These are phyloP conservation scores for Porphyrio hochstetteri DNA, from an alignment of 2,113 vertebrate genomes.

Conservation along the genomic window DNA sequence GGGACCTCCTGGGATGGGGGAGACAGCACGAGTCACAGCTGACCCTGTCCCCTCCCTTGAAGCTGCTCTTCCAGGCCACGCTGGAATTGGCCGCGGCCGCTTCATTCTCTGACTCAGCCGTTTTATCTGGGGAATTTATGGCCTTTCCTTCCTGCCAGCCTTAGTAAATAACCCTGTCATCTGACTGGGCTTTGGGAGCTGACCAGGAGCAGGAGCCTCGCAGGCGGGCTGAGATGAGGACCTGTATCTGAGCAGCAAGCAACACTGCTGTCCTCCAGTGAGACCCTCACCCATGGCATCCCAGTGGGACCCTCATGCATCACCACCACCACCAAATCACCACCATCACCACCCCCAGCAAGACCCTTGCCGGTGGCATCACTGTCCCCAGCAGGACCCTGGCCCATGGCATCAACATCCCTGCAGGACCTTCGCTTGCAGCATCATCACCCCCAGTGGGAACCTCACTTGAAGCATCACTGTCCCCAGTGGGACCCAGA, in stretches of 20 bases:
- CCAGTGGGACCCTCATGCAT: fast-evolving
- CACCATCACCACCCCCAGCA: background rate
- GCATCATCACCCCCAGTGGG: background rate
- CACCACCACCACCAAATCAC: too few relatives aligned
- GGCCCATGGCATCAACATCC: fast-evolving
- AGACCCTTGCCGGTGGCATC: fast-evolving
- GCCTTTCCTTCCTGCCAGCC: constrained; percentile 66
- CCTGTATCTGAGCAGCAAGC: background rate
- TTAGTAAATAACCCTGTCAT: constrained; percentile 40
- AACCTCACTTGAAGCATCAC: background rate
- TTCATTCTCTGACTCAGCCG: constrained; percentile 20
- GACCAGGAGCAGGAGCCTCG: background rate
- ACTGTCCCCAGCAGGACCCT: background rate
- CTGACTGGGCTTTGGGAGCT: constrained; percentile 20
- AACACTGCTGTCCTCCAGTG: fast-evolving
- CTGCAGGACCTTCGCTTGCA: fast-evolving
- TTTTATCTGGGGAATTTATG: constrained; percentile 60
- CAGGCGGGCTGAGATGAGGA: background rate
- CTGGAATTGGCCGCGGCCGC: background rate
- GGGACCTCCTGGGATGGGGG: background rate
- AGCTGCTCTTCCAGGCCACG: background rate
- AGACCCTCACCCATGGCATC: background rate
- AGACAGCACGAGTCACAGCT: background rate
- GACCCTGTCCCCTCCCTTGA: background rate
- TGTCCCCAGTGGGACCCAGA: background rate